Base-by-base conservation (phyloP, 2,888 invertebrate genomes). In the Phyto melanocephala region DNA sequence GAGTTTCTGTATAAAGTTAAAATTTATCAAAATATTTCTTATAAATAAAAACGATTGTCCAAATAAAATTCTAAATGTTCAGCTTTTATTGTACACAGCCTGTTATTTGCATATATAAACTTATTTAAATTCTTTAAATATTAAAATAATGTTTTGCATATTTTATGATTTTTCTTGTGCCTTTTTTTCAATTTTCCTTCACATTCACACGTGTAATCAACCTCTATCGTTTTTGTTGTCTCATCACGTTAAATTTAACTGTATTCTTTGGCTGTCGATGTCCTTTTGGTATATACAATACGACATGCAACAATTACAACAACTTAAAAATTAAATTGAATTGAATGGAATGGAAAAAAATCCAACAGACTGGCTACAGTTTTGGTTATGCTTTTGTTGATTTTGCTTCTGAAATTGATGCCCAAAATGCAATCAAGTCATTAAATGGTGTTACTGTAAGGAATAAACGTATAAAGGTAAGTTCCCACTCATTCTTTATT, bases 341-440 rank as follows among this genome's bases (percentile, higher is more conserved):
- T 15, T 17, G 15, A n/a, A 37, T 35, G 10, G 17, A 37, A 37
- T 11, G 11, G 8, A 37, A 37, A 37, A 37, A 37, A 37, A 37
- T 33, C 10, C 60, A 60, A 68, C 92, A 96, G 94, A 97, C 98
- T 91, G 97, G 97, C 62, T 98, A 98, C 92, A 98, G 98, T 92
- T 98, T 96, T 92, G 98, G 98, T 50, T 98, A 98, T 92, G 98
- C 98, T 47, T 98, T 98, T 92, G 97, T 98, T 56, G 98, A 98
- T 91, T 98, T 96, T 91, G 93, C 95, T 70, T 94, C 95, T 79
- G 95, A 96, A 84, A 95, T 95, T 89, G 97, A 98, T 91, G 98
- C 98, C 42, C 92, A 94, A 72, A 93, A 95, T 86, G 98, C 98
- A 60, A 97, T 98, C 85, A 94, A 95, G 87, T 94, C 95, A 52